Evolutionary conservation across 2,888 invertebrate genomes (phyloP), one percentile per base, ranked within the genome.

Genomic region (Corbicula japonica): DNA sequence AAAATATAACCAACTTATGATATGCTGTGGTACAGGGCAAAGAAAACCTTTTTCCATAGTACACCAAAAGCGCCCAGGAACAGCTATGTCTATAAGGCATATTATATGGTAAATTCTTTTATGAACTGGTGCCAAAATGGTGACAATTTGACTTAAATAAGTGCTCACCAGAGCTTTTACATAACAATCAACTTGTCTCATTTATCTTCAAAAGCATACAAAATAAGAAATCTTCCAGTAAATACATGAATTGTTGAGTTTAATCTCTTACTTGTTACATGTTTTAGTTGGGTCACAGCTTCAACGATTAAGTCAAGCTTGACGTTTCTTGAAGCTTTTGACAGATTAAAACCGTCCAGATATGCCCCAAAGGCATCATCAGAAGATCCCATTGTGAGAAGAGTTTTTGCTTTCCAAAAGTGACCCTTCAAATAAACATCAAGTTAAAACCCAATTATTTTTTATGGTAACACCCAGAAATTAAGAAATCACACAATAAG

Each of bases 321-420:
- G 15, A 68, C 56, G 3, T 81, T 83, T 32, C 26, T 15, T 54
- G 28, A 2, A 34, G 46, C 35, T 58, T 66, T 10, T 28, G 62
- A 50, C 68, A 76, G 44, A 28, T 63, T 15, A 38, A 41, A 82
- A 10, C 86, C 87, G 21, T 79, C 73, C n/a, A 86, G 32, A 50
- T 84, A 88, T 21, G 83, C 77, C 4, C 23, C n/a, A 30, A 77
- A 85, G 5, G 84, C 86, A 30, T 79, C 79, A 2, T 30, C 38
- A 1, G 62, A 30, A 4, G 46, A 54, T 15, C 70, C 71, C 61
- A 81, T 35, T 6, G 60, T 50, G 26, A 68, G 68, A 26, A 85
- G 61, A 8, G 74, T 73, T 48, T 78, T 80, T 2, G 76, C 88
- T 63, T 79, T 70, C 76, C 87, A 84, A 80, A 82, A 88, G 61